Base-by-base conservation (phyloP, 2,797 vertebrate species). In the Scarus forsteni region DNA sequence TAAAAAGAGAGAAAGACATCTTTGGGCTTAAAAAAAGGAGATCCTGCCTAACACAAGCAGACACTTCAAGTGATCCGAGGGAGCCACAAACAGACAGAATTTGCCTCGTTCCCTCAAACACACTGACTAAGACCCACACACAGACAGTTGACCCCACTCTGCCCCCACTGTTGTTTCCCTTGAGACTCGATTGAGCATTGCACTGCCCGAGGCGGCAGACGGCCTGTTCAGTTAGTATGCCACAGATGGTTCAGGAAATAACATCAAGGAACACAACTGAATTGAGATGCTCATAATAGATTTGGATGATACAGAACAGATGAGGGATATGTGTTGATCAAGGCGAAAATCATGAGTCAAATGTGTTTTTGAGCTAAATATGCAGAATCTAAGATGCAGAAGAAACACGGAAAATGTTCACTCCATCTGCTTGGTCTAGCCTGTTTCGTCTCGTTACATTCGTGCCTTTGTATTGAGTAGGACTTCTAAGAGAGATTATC, bases 201-300 rank as follows among this genome's bases (percentile, higher is more conserved):
- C 80, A 12, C 56, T 15, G 72, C 70, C 11, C 8, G 34, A 61
- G 71, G 78, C 61, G 45, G 45, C 71, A 79, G 63, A 63, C 48
- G 53, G 66, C 70, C 71, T 74, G 42, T 51, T 16, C 42, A 56
- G 54, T 68, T 42, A 43, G 18, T 44, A 48, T 19, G 54, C 60
- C 46, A 64, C 69, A 71, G 65, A 72, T 68, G 71, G 52, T 63
- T 51, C 44, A 35, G 63, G 55, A 60, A 70, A 57, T 52, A 39
- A 66, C 67, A 64, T 38, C 16, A 42, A 59, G 48, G 44, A 36
- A 15, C 12, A 52, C 14, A 52, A 50, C 7, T 5, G 8, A 56
- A 58, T 3, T 1, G 5, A n/a, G 15, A 54, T 9, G n/a, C 35
- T 27, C 34, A 7, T 14, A 44, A 69, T 2, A 18, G 13, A 65